Evolutionary conservation across 1,140 invertebrate genomes (phyloP), one percentile per base, ranked within the genome.

Genomic region (Parasteatoda tepidariorum): DNA sequence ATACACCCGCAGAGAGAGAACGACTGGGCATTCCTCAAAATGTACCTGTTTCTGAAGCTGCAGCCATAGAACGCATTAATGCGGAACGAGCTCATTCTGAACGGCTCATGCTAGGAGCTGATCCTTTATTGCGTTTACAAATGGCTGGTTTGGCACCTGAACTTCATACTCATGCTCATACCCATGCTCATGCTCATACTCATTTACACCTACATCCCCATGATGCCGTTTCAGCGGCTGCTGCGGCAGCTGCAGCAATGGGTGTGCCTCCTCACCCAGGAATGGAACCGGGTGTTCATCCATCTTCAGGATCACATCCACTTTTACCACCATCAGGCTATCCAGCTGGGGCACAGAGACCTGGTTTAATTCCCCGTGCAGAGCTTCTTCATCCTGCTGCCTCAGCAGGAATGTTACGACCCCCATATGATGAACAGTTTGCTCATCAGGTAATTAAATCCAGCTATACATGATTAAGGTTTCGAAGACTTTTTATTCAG

Each of bases 171-270:
- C 94, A 95, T 75, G 88, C 89, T 30, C 95, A 96, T 89, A 94
- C 94, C 70, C 94, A 95, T 90, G 94, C 94, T 86, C 96, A 97
- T 91, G 94, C 95, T 86, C 96, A 92, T 84, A 88, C 90, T 67
- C 91, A 92, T 86, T 88, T 90, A 34, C 91, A 97, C 91, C 95
- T 94, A 86, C 95, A 96, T 91, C 94, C 93, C 86, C 87, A 89
- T 59, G 94, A 93, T 88, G 94, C 84, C 55, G 86, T 86, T 26
- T 87, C 88, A 81, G 86, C 86, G 34, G 89, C 90, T 31, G 90
- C 90, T 68, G 92, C 92, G 85, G 93, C 92, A 91, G 84, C 89
- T 92, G 86, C 87, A 76, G 86, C 92, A 91, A 83, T 91, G 91
- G 78, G 88, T 92, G 79, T 91, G 92, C 87, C 91, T 91, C 7